A percentile compares a stretch with the other conserved stretches of the same genome.
phyloP scores from a whole-genome alignment of 2,113 vertebrate genomes.

The Marcusenius ussheri region DNA sequence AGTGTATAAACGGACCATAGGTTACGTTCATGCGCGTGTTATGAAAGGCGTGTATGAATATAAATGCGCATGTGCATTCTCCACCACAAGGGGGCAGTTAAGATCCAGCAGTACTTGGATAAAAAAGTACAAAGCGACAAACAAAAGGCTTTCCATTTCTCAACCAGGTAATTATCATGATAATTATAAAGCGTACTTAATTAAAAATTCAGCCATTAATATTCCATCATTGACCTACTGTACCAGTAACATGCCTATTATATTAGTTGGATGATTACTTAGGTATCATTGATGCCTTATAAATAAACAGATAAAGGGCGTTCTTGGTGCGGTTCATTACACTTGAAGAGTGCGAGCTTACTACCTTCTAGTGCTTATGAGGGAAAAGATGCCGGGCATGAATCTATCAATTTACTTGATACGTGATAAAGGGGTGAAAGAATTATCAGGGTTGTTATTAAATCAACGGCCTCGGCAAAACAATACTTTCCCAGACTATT shows the following conservation, averaged over 20 bases:
- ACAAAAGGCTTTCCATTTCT: conserved; percentile 2
- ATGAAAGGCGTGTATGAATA: background rate
- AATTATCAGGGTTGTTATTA: background rate
- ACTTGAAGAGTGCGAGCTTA: background rate
- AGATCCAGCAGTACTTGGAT: conserved; percentile 22
- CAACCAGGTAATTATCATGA: conserved; percentile 2
- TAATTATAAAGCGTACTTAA: conserved; percentile 3
- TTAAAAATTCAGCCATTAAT: conserved; percentile 7
- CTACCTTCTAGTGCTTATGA: background rate
- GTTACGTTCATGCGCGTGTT: too few species aligned
- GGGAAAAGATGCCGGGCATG: background rate
- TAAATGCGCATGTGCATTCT: background rate
- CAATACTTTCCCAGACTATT: background rate
- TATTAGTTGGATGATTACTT: conserved; percentile 1
- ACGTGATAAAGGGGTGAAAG: background rate
- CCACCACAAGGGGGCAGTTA: conserved; percentile 53
- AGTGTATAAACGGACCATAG: background rate
- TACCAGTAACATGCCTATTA: conserved; percentile 14
- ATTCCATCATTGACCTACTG: conserved; percentile 18
- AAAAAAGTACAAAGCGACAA: background rate
- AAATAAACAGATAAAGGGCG: conserved; percentile 6
- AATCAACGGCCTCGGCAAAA: background rate
- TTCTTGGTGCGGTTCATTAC: conserved; percentile 1
- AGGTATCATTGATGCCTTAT: conserved; percentile 7
- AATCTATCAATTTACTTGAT: background rate